Base-by-base conservation (phyloP, 2,113 vertebrate genomes). In the Mus pahari region DNA sequence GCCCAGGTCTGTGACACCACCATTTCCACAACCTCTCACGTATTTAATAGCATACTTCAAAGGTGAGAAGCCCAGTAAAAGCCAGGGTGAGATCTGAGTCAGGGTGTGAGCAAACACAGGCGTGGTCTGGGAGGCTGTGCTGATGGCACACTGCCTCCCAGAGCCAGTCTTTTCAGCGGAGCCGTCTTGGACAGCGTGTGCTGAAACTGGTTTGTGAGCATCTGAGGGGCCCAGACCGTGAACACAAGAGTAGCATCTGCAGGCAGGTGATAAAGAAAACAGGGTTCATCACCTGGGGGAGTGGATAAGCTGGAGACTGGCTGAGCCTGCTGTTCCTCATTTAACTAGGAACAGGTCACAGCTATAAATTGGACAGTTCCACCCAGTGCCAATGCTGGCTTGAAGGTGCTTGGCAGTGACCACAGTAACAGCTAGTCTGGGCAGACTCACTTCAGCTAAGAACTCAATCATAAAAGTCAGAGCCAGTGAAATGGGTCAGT, bases 1-100 rank as follows among this genome's bases (percentile, higher is more conserved):
- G 87, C 28, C 31, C 66, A 24, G 42, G 19, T 86, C n/a, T 53
- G 53, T 48, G 26, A 31, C 39, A 28, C 50, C 17, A 50, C 71
- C 42, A 86, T 79, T 39, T 50, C 48, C 71, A 68, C 39, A 36
- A 50, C 81, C 39, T 17, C 50, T 70, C 70, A 86, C 36, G 45
- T 90, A 60, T 4, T 92, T 89, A 95, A 90, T 28, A 64, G 87
- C 58, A 58, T 7, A 77, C 79, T 92, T 96, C 79, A 96, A 91
- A 96, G 92, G 16, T 82, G 39, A 42, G 62, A 70, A 4, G 36
- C 58, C 22, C 55, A 81, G 83, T 93, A 93, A 96, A 79, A 68
- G 16, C 33, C 45, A 79, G 48, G 93, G 88, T 1, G 31, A 24
- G 58, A 73, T 55, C 89, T 96, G 90, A 89, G 75, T 70, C 36